Base-by-base conservation (phyloP, 2,888 invertebrate species). In the Urechis unicinctus region DNA sequence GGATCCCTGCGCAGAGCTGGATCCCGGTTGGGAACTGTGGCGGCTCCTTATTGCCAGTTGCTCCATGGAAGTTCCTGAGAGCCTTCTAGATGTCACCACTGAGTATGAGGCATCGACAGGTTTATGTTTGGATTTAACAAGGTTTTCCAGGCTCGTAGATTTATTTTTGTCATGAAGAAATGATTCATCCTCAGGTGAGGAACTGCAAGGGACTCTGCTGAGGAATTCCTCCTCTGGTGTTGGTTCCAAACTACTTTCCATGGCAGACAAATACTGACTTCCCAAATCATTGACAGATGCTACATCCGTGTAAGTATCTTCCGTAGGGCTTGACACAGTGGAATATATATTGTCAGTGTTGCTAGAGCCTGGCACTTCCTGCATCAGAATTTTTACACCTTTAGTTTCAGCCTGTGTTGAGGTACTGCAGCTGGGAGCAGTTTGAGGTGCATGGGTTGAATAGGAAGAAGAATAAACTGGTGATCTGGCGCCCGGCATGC, bases 231-330 rank as follows among this genome's bases (percentile, higher is more conserved):
- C 25, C 41, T 48, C 25, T 49, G 50, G 4, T 26, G n/a, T 24
- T 22, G 29, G n/a, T 21, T 30, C 49, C 2, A 28, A 13, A 13
- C 53, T 42, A 21, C 55, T 54, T 45, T 60, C 58, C 1, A 45
- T 36, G 13, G 60, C 60, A 1, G 60, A 60, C 43, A 56, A 22
- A 42, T 60, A 60, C n/a, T 58, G 56, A 52, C 60, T 60, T 26
- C 55, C 60, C 4, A 52, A 9, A 4, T 58, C 56, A 21, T 53
- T 58, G 6, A n/a, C 41, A 3, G 51, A 51, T 13, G 42, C 53
- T 9, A 59, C 61, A 42, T 61, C 61, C 5, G 52, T 31, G 51
- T 55, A 61, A 13, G 52, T 52, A 28, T 59, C 59, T 24, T 59
- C 59, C n/a, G 43, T 46, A 21, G 55, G 57, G 44, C 50, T 57